phyloP scores from a whole-genome alignment of 2,888 invertebrate species.

The Taphrorychus bicolor region DNA sequence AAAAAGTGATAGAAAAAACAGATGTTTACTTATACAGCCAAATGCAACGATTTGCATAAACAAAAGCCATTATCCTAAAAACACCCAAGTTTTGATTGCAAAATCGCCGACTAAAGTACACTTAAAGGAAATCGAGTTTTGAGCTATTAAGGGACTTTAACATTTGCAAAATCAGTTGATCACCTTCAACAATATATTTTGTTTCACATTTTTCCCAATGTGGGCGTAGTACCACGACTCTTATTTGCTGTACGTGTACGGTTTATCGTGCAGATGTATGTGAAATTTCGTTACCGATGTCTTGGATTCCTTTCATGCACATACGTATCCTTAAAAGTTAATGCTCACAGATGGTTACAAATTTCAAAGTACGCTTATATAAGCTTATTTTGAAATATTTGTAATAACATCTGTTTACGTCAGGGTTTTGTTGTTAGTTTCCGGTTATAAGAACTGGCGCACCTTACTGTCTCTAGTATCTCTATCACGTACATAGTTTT shows the following conservation, averaged over 20 bases:
- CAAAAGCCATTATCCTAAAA: neutral
- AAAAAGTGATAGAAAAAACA: no score
- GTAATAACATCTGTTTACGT: neutral
- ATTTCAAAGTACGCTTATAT: slow-evolving; percentile 7
- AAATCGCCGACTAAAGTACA: slow-evolving; percentile 20
- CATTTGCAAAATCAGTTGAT: slow-evolving; percentile 39
- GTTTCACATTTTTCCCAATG: slow-evolving; percentile 28
- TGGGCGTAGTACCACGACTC: slow-evolving; percentile 30
- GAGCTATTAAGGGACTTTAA: slow-evolving; percentile 30
- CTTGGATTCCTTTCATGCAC: slow-evolving; percentile 9
- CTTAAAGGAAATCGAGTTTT: slow-evolving; percentile 30
- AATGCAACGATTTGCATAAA: neutral
- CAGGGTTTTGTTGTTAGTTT: neutral
- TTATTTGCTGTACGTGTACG: slow-evolving; percentile 18
- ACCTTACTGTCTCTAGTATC: no score
- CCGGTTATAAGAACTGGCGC: neutral
- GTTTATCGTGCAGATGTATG: slow-evolving; percentile 28
- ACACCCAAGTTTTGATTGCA: neutral
- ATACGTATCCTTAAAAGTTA: slow-evolving; percentile 12
- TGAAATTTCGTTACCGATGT: slow-evolving; percentile 14
- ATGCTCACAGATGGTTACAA: slow-evolving; percentile 10
- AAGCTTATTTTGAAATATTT: neutral
- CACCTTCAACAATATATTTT: slow-evolving; percentile 35
- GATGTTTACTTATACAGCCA: no score
- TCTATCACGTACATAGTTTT: no score